A percentile compares a stretch with the other conserved stretches of the same genome.
Evolutionary conservation across 2,888 invertebrate species (phyloP).

Genomic region (Tenthredo amoena): DNA sequence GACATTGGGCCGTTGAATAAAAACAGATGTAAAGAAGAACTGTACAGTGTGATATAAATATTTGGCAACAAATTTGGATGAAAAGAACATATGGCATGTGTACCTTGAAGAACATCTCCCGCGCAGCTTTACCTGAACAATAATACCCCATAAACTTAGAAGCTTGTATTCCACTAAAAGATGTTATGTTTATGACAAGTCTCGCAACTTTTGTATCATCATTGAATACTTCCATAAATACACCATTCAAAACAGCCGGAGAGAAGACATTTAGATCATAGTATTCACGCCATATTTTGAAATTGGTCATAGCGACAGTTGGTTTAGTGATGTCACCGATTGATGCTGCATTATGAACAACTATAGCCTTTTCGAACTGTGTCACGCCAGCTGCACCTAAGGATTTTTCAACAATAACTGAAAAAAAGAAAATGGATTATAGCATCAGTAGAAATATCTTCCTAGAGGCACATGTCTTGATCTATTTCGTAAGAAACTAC

Average conservation of each 20-base stretch:
- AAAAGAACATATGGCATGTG: not conserved
- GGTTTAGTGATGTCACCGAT: slow-evolving; percentile 86
- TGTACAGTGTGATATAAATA: not conserved
- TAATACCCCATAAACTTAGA: slow-evolving; percentile 91
- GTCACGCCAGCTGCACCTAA: slow-evolving; percentile 76
- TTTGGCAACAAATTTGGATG: not conserved
- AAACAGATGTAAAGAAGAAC: not conserved
- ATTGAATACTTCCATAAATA: slow-evolving; percentile 85
- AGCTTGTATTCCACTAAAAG: slow-evolving; percentile 89
- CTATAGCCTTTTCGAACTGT: slow-evolving; percentile 84
- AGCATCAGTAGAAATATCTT: not conserved
- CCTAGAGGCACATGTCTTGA: not conserved
- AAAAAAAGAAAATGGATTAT: not conserved
- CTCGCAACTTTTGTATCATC: slow-evolving; percentile 75
- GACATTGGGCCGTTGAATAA: not conserved
- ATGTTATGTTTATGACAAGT: slow-evolving; percentile 90
- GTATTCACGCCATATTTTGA: slow-evolving; percentile 83
- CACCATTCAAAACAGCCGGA: slow-evolving; percentile 84
- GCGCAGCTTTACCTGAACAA: slow-evolving; percentile 92
- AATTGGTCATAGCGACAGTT: slow-evolving; percentile 83
- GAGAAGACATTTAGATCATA: slow-evolving; percentile 89
- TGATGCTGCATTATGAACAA: slow-evolving; percentile 95
- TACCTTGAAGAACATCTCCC: slow-evolving; percentile 92
- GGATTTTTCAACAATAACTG: slow-evolving; percentile 77
- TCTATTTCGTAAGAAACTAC: slow-evolving; percentile 62